phyloP scores from a whole-genome alignment of 2,888 invertebrate species.

The Oegoconia quadripuncta region DNA sequence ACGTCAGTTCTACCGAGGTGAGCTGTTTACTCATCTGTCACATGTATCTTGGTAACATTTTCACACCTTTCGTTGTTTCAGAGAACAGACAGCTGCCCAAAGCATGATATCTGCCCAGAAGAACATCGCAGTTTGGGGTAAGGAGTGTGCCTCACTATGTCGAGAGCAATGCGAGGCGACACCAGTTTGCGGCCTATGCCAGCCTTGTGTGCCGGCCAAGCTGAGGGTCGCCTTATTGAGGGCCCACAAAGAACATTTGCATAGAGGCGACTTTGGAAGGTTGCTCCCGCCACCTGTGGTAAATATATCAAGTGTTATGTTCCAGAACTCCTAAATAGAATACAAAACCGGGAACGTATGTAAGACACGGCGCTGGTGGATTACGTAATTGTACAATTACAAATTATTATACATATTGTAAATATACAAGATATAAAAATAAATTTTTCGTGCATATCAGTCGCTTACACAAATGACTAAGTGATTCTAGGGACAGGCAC shows the following conservation, averaged over 20 bases:
- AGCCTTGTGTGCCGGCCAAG: slow-evolving; percentile 83
- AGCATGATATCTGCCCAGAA: slow-evolving; percentile 87
- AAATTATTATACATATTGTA: too few relatives aligned
- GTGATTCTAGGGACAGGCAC: too few relatives aligned
- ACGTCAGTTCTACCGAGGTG: too few relatives aligned
- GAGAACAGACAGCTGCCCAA: slow-evolving; percentile 59
- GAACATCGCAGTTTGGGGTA: slow-evolving; percentile 87
- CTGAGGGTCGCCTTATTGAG: slow-evolving; percentile 79
- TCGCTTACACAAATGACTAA: too few relatives aligned
- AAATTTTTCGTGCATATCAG: too few relatives aligned
- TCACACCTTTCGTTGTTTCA: slow-evolving; percentile 30
- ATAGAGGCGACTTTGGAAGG: slow-evolving; percentile 88
- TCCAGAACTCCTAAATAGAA: slow-evolving; percentile 4
- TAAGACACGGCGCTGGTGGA: too few relatives aligned
- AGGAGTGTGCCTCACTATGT: slow-evolving; percentile 77
- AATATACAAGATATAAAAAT: neutral
- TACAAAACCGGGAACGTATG: neutral
- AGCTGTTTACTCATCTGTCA: too few relatives aligned
- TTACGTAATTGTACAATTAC: too few relatives aligned
- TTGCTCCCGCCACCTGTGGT: slow-evolving; percentile 88
- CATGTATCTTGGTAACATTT: neutral
- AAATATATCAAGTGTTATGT: slow-evolving; percentile 14
- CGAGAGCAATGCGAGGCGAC: slow-evolving; percentile 79
- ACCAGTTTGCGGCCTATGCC: slow-evolving; percentile 86
- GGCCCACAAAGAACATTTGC: slow-evolving; percentile 89